Conservation (phyloP, 2,113 vertebrate genomes). For the Anguilla rostrata region DNA sequence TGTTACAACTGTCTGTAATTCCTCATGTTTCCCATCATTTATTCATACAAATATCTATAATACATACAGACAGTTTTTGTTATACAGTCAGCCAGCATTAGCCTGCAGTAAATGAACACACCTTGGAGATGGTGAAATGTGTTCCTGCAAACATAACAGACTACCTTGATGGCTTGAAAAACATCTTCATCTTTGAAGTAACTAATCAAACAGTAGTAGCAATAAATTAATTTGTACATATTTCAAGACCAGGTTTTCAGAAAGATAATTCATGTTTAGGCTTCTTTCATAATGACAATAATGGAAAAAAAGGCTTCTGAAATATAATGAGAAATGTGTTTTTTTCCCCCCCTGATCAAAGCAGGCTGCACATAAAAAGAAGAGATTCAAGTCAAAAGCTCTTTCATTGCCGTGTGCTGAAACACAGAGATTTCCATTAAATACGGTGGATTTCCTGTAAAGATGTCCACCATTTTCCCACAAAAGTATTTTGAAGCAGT, state of each 20-base stretch:
- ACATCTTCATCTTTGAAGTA: not conserved
- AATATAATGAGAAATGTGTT: not conserved
- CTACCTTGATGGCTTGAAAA: not conserved
- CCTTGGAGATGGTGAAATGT: not conserved
- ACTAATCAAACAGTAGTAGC: not conserved
- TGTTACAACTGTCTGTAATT: not conserved
- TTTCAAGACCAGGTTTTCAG: not conserved
- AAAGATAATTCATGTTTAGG: not conserved
- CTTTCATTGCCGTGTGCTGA: not conserved
- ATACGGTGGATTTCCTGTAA: not conserved
- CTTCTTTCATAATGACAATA: not conserved
- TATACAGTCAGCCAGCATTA: not conserved
- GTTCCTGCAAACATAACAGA: not conserved
- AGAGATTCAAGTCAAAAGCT: not conserved
- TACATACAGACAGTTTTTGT: not conserved
- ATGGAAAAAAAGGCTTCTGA: not conserved
- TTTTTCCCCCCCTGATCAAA: conserved; percentile 8
- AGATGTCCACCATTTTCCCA: not conserved
- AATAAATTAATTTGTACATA: not conserved
- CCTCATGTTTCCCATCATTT: not conserved
- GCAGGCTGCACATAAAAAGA: not conserved
- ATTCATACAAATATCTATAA: not conserved
- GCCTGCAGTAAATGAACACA: not conserved
- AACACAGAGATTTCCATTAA: not conserved
- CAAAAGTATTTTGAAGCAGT: not conserved